Evolutionary conservation across 2,113 vertebrate genomes (phyloP).

Genomic region (Macrotis lagotis): DNA sequence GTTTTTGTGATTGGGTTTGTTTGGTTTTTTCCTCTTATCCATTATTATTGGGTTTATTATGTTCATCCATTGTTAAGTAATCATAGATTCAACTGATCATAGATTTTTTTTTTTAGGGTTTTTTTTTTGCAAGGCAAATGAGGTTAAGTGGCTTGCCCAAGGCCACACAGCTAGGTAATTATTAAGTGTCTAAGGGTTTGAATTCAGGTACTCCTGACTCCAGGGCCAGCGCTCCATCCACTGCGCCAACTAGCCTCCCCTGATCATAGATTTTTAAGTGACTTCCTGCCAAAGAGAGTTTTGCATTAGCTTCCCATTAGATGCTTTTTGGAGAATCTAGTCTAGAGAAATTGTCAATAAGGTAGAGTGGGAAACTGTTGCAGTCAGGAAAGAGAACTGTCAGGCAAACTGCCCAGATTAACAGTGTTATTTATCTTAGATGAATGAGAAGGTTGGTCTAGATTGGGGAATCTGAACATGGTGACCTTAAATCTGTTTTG

Average conservation of each 20-base stretch:
- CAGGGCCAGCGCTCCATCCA: too few species aligned
- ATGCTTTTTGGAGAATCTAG: background rate
- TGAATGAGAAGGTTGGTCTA: background rate
- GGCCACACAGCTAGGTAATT: too few species aligned
- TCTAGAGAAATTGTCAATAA: background rate
- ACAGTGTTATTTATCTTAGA: background rate
- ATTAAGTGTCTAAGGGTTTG: too few species aligned
- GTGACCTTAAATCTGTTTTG: background rate
- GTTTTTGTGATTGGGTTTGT: background rate
- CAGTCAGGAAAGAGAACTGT: background rate
- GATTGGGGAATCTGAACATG: background rate
- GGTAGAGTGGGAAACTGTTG: background rate
- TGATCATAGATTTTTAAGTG: background rate
- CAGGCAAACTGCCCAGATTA: background rate
- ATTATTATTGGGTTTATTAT: background rate
- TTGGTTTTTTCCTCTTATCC: background rate
- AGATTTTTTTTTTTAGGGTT: too few species aligned
- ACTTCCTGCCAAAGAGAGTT: background rate
- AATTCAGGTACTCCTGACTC: too few species aligned
- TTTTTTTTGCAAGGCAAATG: too few species aligned
- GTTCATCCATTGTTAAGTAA: background rate
- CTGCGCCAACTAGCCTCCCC: too few species aligned
- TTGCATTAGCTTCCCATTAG: background rate
- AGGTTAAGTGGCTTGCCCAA: too few species aligned
- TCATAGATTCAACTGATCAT: background rate